Conservation (phyloP, 2,113 vertebrate genomes). For the Coreoperca whiteheadi region DNA sequence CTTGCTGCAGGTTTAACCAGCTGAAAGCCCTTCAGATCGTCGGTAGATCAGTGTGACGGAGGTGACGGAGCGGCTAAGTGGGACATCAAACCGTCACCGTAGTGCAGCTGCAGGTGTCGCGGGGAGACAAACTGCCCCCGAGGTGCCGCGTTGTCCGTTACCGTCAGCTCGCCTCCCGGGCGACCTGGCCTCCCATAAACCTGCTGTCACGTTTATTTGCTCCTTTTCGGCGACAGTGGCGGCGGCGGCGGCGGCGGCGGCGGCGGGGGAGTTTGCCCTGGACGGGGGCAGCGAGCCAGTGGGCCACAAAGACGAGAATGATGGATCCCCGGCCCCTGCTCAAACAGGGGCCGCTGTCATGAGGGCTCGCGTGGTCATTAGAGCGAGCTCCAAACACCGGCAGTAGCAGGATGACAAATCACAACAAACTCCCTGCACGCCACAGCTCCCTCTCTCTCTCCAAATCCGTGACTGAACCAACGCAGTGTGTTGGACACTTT, state of each 20-base stretch:
- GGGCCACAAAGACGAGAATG: constrained; percentile 75
- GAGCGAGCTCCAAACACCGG: constrained; percentile 66
- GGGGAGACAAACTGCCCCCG: constrained; percentile 75
- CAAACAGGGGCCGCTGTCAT: constrained; percentile 72
- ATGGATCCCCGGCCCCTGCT: constrained; percentile 77
- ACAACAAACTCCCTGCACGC: constrained; percentile 61
- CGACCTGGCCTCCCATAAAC: constrained; percentile 67
- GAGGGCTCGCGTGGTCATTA: constrained; percentile 65
- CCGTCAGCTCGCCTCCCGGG: constrained; percentile 62
- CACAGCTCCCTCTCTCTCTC: constrained; percentile 21
- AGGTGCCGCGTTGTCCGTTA: constrained; percentile 68
- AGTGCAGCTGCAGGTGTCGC: constrained; percentile 35
- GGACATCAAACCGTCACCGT: constrained; percentile 9
- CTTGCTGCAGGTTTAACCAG: constrained; percentile 3
- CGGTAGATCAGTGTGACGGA: constrained; percentile 25
- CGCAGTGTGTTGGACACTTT: constrained; percentile 51
- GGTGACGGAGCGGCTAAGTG: constrained; percentile 13
- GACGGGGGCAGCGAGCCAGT: constrained; percentile 64
- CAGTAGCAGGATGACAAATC: constrained; percentile 63
- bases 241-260: constrained; percentile 20
- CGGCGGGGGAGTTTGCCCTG: constrained; percentile 67
- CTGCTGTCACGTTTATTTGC: constrained; percentile 77
- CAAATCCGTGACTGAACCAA: constrained; percentile 42
- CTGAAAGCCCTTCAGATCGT: constrained; percentile 21
- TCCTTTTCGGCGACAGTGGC: constrained; percentile 46